These are phyloP conservation scores for Musca vetustissima DNA, from an alignment of 1,140 invertebrate species.

Conservation along the genomic window DNA sequence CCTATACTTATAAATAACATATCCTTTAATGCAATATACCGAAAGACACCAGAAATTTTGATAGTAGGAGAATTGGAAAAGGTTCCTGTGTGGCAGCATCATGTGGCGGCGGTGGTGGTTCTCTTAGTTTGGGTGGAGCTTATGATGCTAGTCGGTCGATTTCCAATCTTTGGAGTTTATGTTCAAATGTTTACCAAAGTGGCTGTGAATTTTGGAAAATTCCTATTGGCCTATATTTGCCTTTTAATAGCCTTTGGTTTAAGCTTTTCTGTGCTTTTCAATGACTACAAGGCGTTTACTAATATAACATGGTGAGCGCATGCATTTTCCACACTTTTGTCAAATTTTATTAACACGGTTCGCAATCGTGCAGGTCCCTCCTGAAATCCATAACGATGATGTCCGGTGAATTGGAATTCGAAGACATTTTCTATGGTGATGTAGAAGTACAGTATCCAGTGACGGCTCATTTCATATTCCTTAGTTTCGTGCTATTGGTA, in stretches of 20 bases:
- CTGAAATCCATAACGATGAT: constrained; percentile 87
- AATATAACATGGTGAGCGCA: constrained; percentile 56
- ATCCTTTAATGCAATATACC: not conserved
- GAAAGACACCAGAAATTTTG: constrained; percentile 43
- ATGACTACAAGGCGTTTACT: constrained; percentile 71
- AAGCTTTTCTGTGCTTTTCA: constrained; percentile 76
- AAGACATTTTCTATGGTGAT: constrained; percentile 76
- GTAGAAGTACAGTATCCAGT: constrained; percentile 60
- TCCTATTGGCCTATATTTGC: constrained; percentile 77
- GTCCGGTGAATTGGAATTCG: constrained; percentile 83
- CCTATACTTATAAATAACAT: too few relatives aligned
- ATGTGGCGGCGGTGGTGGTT: constrained; percentile 75
- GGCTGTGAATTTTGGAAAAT: constrained; percentile 80
- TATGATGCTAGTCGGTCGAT: constrained; percentile 80
- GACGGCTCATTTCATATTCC: constrained; percentile 75
- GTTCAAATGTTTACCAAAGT: constrained; percentile 85
- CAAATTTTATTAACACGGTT: too few relatives aligned
- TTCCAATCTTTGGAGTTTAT: constrained; percentile 82
- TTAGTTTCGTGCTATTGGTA: constrained; percentile 77
- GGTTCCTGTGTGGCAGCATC: constrained; percentile 70
- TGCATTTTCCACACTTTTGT: too few relatives aligned
- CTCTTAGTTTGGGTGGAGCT: constrained; percentile 78
- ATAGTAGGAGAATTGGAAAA: constrained; percentile 37
- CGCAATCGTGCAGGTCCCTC: constrained; percentile 61
- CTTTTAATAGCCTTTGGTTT: constrained; percentile 77